Percentiles rank a stretch among this genome's conserved stretches.
Conservation (phyloP, 2,888 invertebrate genomes). For the Agonopterix alstromeriana region DNA sequence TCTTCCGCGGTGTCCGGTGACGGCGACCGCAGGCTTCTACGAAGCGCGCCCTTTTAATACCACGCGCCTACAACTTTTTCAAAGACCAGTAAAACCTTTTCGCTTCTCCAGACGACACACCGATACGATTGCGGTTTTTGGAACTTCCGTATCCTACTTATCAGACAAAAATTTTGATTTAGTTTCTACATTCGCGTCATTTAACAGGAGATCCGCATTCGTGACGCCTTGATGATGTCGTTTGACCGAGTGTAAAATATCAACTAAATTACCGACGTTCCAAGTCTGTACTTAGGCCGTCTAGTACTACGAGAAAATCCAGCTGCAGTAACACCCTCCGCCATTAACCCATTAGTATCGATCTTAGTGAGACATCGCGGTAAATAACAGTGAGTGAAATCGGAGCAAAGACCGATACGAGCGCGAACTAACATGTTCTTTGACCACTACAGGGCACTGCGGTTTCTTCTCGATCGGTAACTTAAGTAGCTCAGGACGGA, state of each 20-base stretch:
- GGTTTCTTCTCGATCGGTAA: slow-evolving; percentile 51
- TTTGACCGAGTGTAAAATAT: slow-evolving; percentile 1
- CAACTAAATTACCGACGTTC: slow-evolving; percentile 2
- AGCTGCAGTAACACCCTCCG: slow-evolving; percentile 12
- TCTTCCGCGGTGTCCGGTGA: slow-evolving; percentile 66
- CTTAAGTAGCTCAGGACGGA: slow-evolving; percentile 64
- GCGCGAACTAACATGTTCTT: slow-evolving; percentile 38
- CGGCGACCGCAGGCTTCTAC: slow-evolving; percentile 47
- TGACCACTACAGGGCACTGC: slow-evolving; percentile 50
- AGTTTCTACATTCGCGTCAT: neutral
- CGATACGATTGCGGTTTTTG: slow-evolving; percentile 9
- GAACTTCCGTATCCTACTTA: neutral
- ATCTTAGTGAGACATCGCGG: slow-evolving; percentile 30
- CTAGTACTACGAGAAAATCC: slow-evolving; percentile 8
- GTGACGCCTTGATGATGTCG: neutral
- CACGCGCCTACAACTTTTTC: slow-evolving; percentile 6
- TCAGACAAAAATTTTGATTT: neutral
- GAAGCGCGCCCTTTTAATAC: slow-evolving; percentile 36
- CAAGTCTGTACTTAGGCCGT: slow-evolving; percentile 8
- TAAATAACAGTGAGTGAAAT: slow-evolving; percentile 40
- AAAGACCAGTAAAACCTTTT: neutral
- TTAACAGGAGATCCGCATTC: neutral
- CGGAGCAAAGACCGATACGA: slow-evolving; percentile 46
- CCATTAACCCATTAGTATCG: slow-evolving; percentile 33
- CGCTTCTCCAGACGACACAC: neutral